Evolutionary conservation across 2,113 vertebrate genomes (phyloP).

Genomic region (Dromaius novaehollandiae): DNA sequence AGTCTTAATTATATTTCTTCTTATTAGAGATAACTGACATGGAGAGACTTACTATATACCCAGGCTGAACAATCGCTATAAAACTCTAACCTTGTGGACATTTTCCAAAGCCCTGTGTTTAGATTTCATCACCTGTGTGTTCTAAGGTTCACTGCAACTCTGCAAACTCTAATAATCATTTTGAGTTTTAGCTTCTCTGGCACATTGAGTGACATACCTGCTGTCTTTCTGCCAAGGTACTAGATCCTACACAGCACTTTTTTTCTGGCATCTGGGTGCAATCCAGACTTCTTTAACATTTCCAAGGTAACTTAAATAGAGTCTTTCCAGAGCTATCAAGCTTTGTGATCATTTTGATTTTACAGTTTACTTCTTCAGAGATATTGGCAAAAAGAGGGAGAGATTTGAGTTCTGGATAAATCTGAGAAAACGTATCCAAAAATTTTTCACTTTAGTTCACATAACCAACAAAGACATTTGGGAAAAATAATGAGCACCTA

Average conservation of each 20-base stretch:
- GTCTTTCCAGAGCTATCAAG: not conserved
- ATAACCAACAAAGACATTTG: not conserved
- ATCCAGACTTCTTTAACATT: not conserved
- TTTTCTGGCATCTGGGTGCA: not conserved
- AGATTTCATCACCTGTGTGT: not conserved
- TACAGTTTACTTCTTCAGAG: not conserved
- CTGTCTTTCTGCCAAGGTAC: not conserved
- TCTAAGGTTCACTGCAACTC: not conserved
- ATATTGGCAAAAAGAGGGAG: not conserved
- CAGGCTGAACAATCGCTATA: not conserved
- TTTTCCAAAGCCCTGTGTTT: not conserved
- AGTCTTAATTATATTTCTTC: not conserved
- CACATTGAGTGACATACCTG: not conserved
- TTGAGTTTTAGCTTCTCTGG: not conserved
- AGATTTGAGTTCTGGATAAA: not conserved
- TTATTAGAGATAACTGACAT: not conserved
- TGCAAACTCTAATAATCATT: not conserved
- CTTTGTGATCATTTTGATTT: not conserved
- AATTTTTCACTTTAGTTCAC: not conserved
- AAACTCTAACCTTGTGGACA: accelerated
- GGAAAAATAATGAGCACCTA: not conserved
- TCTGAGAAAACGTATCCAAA: not conserved
- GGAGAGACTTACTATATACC: not conserved
- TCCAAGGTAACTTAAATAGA: not conserved
- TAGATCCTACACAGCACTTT: not conserved